Percentiles rank a stretch among this genome's conserved stretches.
Evolutionary conservation across 2,888 invertebrate species (phyloP).

Genomic region (Diogma glabrata): DNA sequence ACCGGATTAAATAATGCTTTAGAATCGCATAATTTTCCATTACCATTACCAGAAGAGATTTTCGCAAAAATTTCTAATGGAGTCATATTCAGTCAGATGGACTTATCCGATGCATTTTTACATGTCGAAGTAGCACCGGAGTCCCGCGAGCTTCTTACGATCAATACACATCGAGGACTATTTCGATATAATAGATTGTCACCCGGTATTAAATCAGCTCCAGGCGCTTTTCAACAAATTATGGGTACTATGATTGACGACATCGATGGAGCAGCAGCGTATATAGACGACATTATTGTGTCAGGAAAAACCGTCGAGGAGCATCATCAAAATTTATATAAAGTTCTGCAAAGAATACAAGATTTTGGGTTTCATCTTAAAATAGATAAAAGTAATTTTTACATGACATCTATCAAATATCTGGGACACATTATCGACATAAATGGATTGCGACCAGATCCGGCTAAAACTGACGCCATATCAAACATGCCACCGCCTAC

Average conservation of each 20-base stretch:
- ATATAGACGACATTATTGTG: slow-evolving; percentile 18
- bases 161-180: slow-evolving; percentile 16
- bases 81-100: slow-evolving; percentile 16
- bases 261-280: slow-evolving; percentile 12
- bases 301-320: too few relatives aligned
- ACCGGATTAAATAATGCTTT: slow-evolving; percentile 19
- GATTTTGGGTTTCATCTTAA: too few relatives aligned
- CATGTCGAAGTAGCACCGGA: slow-evolving; percentile 19
- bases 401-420: too few relatives aligned
- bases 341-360: too few relatives aligned
- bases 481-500: too few relatives aligned
- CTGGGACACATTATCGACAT: too few relatives aligned
- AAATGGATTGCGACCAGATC: too few relatives aligned
- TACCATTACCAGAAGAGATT: too few relatives aligned
- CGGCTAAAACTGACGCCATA: too few relatives aligned
- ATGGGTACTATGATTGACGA: slow-evolving; percentile 17
- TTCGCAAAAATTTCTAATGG: slow-evolving; percentile 16
- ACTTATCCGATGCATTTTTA: slow-evolving; percentile 19
- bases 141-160: slow-evolving; percentile 17
- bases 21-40: slow-evolving; percentile 18
- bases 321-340: too few relatives aligned
- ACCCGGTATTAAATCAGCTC: slow-evolving; percentile 18
- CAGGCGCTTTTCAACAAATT: slow-evolving; percentile 17
- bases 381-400: too few relatives aligned
- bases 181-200: not conserved